Percentiles rank a stretch among this genome's conserved stretches.
Evolutionary conservation across 30 jellyfish, hydroid and myxozoan species (phyloP).

Genomic region (Pseudorhiza aurosa): DNA sequence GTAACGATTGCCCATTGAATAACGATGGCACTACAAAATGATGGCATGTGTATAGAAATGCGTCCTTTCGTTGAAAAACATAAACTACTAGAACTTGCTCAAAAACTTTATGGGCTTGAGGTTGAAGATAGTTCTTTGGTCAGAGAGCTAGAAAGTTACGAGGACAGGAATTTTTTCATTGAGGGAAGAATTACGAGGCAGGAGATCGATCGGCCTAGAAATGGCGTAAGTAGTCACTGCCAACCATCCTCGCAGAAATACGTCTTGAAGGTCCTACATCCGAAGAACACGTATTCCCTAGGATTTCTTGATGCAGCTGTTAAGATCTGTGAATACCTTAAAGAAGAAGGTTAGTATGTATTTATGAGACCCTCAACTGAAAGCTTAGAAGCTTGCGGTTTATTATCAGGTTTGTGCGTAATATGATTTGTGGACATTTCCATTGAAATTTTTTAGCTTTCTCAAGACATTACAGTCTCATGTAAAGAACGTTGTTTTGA

Average conservation of each 20-base stretch:
- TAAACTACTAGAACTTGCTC: neutral
- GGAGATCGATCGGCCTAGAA: neutral
- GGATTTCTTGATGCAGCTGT: constrained; percentile 24
- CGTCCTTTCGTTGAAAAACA: constrained; percentile 33
- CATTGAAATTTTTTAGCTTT: too few relatives aligned
- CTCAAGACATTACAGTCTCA: too few relatives aligned
- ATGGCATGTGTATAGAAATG: too few relatives aligned
- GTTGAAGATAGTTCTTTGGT: constrained; percentile 1
- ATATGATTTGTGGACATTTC: too few relatives aligned
- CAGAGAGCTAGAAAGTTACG: constrained; percentile 47
- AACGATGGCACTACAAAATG: too few relatives aligned
- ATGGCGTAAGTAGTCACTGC: neutral
- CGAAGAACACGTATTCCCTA: constrained; percentile 7
- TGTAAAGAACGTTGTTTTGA: too few relatives aligned
- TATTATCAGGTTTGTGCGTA: too few relatives aligned
- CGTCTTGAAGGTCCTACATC: constrained; percentile 9
- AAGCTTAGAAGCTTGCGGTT: too few relatives aligned
- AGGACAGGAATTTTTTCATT: constrained; percentile 29
- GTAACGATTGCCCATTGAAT: too few relatives aligned
- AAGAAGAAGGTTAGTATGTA: neutral
- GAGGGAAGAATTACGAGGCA: neutral
- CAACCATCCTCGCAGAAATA: neutral
- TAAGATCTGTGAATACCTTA: neutral
- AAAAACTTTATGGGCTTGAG: constrained; percentile 2
- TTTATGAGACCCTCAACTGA: too few relatives aligned